Percentiles rank a stretch among this genome's conserved stretches.
These are phyloP conservation scores for Loriculus beryllinus DNA, from an alignment of 2,797 vertebrate genomes.

Conservation along the genomic window DNA sequence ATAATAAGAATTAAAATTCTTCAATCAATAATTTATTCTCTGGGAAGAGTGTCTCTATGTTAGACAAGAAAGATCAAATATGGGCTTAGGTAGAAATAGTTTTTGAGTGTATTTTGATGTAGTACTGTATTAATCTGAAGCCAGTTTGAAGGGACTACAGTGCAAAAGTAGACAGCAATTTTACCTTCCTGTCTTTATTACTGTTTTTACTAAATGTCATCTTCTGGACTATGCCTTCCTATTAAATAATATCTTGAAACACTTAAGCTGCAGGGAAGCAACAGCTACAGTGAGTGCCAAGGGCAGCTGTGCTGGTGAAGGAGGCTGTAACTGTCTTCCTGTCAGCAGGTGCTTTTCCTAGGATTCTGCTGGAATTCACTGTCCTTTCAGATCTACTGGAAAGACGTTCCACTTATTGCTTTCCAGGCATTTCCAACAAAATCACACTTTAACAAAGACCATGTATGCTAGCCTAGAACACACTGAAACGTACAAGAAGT, in stretches of 20 bases:
- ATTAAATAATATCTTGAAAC: neutral
- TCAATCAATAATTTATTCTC: neutral
- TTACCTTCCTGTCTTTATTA: neutral
- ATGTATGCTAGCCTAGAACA: neutral
- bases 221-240: neutral
- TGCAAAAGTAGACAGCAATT: neutral
- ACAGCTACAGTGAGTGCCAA: neutral
- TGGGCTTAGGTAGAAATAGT: neutral
- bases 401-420: neutral
- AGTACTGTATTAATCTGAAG: neutral
- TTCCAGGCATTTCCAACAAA: neutral
- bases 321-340: neutral
- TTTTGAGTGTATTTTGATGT: neutral
- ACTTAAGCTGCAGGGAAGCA: neutral
- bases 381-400: neutral
- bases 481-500: neutral
- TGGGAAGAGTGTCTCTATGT: neutral
- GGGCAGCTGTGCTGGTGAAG: neutral
- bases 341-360: neutral
- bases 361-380: neutral
- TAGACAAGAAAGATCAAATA: neutral
- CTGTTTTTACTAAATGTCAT: neutral
- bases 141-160: neutral
- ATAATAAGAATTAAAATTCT: neutral
- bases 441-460: neutral